Evolutionary conservation across 2,888 invertebrate genomes (phyloP).

Genomic region (Lasioglossum zephyrum): DNA sequence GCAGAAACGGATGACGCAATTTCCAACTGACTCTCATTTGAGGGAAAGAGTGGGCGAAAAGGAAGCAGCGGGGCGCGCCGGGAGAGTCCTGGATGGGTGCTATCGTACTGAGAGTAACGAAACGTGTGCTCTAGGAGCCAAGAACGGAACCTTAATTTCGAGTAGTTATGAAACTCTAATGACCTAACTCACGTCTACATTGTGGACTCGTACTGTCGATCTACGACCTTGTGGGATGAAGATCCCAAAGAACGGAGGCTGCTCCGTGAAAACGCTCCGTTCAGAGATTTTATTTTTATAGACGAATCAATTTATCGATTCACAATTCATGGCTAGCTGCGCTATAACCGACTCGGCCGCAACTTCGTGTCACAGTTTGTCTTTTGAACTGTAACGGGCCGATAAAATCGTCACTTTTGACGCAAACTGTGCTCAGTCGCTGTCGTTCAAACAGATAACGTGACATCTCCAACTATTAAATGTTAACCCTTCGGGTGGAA

Average conservation of each 20-base stretch:
- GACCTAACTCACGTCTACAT: background rate
- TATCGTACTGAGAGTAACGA: constrained; percentile 31
- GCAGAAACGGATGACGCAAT: constrained; percentile 57
- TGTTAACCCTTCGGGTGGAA: background rate
- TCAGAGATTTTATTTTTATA: background rate
- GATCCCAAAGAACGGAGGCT: background rate
- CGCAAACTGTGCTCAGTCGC: background rate
- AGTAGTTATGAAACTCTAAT: constrained; percentile 42
- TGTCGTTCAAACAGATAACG: background rate
- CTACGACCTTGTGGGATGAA: background rate
- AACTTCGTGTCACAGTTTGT: constrained; percentile 7
- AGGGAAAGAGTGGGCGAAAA: constrained; percentile 25
- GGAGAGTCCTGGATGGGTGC: constrained; percentile 4
- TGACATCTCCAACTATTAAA: background rate
- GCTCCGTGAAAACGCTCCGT: background rate
- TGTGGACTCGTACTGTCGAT: background rate
- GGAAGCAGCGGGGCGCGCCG: background rate
- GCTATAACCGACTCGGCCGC: background rate
- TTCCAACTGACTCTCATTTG: constrained; percentile 58
- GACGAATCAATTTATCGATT: constrained; percentile 15
- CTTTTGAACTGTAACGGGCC: background rate
- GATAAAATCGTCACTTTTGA: constrained; percentile 9
- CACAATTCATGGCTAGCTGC: constrained; percentile 17
- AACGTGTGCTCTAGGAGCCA: background rate
- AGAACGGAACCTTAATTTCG: constrained; percentile 34